Conservation (phyloP, 2,888 invertebrate genomes). For the Erynnis tages region DNA sequence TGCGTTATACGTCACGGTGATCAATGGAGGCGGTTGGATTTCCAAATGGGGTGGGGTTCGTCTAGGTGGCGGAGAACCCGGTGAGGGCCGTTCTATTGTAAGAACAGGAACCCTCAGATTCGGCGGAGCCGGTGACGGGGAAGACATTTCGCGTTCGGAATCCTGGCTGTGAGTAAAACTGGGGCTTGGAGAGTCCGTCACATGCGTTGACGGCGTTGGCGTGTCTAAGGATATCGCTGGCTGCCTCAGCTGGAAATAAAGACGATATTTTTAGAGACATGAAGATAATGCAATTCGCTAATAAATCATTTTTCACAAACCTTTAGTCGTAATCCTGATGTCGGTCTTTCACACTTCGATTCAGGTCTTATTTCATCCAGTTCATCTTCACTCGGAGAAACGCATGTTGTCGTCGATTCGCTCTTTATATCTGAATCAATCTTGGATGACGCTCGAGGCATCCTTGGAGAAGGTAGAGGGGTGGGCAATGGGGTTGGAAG, state of each 20-base stretch:
- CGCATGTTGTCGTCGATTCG: conserved; percentile 50
- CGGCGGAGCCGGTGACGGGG: conserved; percentile 71
- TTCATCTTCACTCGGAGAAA: conserved; percentile 72
- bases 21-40: conserved; percentile 85
- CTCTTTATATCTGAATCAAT: conserved; percentile 56
- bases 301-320: too few relatives aligned
- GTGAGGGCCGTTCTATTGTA: conserved; percentile 85
- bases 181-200: conserved; percentile 73
- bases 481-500: conserved; percentile 84
- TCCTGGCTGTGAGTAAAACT: conserved; percentile 73
- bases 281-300: not conserved
- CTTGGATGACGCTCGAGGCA: conserved; percentile 57
- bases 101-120: conserved; percentile 83
- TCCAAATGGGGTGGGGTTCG: conserved; percentile 84
- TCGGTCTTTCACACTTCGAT: conserved; percentile 54
- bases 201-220: conserved; percentile 70
- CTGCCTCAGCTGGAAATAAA: conserved; percentile 70
- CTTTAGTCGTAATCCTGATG: conserved; percentile 61
- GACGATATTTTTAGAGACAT: too few relatives aligned
- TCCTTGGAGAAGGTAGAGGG: conserved; percentile 79
- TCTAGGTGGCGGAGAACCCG: conserved; percentile 83
- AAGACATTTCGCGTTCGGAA: conserved; percentile 68
- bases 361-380: conserved; percentile 66
- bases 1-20: conserved; percentile 88
- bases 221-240: conserved; percentile 69